Conservation (phyloP, 2,888 invertebrate genomes). For the Sminthurides aquaticus region DNA sequence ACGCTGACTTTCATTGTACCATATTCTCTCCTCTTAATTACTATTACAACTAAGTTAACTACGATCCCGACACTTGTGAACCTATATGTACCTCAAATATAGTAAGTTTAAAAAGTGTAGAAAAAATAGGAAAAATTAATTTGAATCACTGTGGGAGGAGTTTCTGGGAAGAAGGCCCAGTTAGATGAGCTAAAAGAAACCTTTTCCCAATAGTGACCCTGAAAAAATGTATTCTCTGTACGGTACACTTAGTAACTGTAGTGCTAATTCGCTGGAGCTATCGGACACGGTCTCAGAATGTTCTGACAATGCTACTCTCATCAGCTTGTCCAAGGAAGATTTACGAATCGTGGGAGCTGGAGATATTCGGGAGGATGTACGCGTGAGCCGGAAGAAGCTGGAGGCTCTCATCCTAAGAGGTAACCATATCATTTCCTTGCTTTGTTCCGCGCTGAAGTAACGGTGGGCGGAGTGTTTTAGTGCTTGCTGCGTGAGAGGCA, state of each 20-base stretch:
- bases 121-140: too few relatives aligned
- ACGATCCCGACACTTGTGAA: too few relatives aligned
- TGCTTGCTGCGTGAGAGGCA: background rate
- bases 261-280: background rate
- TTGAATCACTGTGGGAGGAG: too few relatives aligned
- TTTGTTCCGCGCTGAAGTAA: slow-evolving; percentile 1
- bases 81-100: too few relatives aligned
- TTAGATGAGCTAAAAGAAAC: too few relatives aligned
- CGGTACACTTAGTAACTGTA: background rate
- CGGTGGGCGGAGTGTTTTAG: background rate
- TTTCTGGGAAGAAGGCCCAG: too few relatives aligned
- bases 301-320: slow-evolving; percentile 42
- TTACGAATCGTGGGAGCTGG: slow-evolving; percentile 41
- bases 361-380: slow-evolving; percentile 40
- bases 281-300: slow-evolving; percentile 44
- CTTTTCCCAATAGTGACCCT: too few relatives aligned
- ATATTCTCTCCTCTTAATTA: too few relatives aligned
- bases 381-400: slow-evolving; percentile 42
- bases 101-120: too few relatives aligned
- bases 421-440: slow-evolving; percentile 16
- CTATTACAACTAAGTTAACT: too few relatives aligned
- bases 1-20: too few relatives aligned
- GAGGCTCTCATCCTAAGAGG: slow-evolving; percentile 41
- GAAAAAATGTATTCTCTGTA: background rate
- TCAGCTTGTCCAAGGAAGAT: slow-evolving; percentile 40